Evolutionary conservation across 2,888 invertebrate genomes (phyloP).

Genomic region (Drosophila kanekoi): DNA sequence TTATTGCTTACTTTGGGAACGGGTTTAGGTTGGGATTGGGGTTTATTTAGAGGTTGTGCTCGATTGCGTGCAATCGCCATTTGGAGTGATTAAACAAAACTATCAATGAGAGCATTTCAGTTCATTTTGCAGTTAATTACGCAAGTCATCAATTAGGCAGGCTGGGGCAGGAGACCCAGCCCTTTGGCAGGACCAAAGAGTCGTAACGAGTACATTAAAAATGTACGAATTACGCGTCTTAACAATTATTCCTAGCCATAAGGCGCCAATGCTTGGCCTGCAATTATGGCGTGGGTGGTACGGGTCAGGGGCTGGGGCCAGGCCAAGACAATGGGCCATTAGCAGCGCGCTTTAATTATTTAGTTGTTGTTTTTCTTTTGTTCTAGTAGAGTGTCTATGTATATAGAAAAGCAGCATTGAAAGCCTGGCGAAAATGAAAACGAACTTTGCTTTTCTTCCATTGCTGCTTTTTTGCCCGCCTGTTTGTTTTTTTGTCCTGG

Average conservation of each 20-base stretch:
- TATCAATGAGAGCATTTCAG: constrained; percentile 60
- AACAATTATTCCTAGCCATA: constrained; percentile 75
- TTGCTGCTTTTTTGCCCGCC: constrained; percentile 11
- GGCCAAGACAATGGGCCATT: constrained; percentile 77
- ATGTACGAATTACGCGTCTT: constrained; percentile 81
- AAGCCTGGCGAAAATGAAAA: constrained; percentile 63
- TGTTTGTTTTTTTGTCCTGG: constrained; percentile 24
- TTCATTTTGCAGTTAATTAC: constrained; percentile 82
- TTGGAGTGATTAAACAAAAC: constrained; percentile 53
- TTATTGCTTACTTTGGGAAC: background rate
- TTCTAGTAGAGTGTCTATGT: constrained; percentile 48
- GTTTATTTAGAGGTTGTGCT: constrained; percentile 1
- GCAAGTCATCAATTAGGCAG: constrained; percentile 81
- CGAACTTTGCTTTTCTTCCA: constrained; percentile 63
- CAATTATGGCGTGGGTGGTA: constrained; percentile 60
- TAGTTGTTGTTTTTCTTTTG: constrained; percentile 46
- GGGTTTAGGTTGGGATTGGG: background rate
- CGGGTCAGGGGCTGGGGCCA: constrained; percentile 1
- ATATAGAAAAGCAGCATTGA: constrained; percentile 40
- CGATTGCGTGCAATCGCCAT: constrained; percentile 48
- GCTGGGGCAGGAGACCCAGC: constrained; percentile 3
- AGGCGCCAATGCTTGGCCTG: constrained; percentile 61
- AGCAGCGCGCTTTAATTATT: constrained; percentile 78
- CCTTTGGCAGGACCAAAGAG: constrained; percentile 11
- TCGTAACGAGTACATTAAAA: constrained; percentile 71